phyloP scores from a whole-genome alignment of 1,140 invertebrate species.

The Tribolium madens region DNA sequence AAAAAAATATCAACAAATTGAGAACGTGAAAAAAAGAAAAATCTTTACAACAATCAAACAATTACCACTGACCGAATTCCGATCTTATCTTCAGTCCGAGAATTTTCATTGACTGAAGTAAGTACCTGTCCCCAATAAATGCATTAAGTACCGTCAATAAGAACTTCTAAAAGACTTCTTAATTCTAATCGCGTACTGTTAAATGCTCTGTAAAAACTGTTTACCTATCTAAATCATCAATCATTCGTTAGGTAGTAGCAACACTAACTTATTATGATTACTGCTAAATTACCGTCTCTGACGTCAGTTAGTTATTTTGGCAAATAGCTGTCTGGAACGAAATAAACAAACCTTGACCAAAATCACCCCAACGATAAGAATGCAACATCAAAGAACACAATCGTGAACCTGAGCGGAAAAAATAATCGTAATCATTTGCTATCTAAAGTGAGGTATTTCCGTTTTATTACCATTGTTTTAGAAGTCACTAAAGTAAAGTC shows the following conservation, averaged over 20 bases:
- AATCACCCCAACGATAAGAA: background rate
- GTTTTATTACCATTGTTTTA: too few relatives aligned
- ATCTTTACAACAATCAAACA: too few relatives aligned
- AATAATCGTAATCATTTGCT: background rate
- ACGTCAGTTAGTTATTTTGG: background rate
- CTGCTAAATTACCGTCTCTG: background rate
- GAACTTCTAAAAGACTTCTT: background rate
- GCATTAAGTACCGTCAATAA: slow-evolving; percentile 21
- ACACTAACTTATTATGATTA: background rate
- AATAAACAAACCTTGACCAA: background rate
- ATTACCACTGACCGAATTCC: background rate
- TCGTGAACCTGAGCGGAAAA: too few relatives aligned
- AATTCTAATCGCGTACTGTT: background rate
- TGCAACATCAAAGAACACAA: background rate
- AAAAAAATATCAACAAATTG: too few relatives aligned
- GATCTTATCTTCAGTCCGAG: background rate
- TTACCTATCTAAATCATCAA: slow-evolving; percentile 4
- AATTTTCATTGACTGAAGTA: slow-evolving; percentile 15
- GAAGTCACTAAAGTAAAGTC: background rate
- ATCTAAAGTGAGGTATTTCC: too few relatives aligned
- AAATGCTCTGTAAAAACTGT: slow-evolving; percentile 12
- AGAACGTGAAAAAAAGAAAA: too few relatives aligned
- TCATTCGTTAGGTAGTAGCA: background rate
- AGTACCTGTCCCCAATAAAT: slow-evolving; percentile 30
- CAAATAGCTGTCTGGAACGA: background rate